Evolutionary conservation across 1,140 invertebrate species (phyloP).

Genomic region (Cheumatopsyche charites): DNA sequence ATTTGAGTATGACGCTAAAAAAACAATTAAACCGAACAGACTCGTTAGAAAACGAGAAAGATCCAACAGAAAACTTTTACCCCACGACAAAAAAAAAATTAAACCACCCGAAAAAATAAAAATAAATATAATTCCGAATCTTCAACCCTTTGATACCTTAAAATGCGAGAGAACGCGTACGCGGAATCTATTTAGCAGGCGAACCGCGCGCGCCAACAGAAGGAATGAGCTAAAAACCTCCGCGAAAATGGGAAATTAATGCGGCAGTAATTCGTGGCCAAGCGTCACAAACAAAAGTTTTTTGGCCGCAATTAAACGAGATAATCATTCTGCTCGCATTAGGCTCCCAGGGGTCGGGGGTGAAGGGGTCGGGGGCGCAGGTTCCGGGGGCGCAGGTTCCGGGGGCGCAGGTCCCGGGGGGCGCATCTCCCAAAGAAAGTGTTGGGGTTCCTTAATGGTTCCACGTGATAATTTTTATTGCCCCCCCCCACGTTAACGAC

Average conservation of each 20-base stretch:
- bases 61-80: neutral
- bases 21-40: slow-evolving; percentile 7
- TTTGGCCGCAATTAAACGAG: slow-evolving; percentile 27
- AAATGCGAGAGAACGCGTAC: neutral
- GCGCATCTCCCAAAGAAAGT: neutral
- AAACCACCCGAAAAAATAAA: neutral
- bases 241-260: slow-evolving; percentile 32
- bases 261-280: slow-evolving; percentile 18
- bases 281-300: slow-evolving; percentile 37
- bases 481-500: slow-evolving; percentile 19
- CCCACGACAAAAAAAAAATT: no score
- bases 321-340: slow-evolving; percentile 24
- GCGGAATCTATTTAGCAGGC: neutral
- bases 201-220: neutral
- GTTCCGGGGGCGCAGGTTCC: neutral
- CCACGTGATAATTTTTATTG: slow-evolving; percentile 35
- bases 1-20: neutral
- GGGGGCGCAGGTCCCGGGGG: neutral
- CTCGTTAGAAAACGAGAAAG: neutral
- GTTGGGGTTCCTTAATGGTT: slow-evolving; percentile 20
- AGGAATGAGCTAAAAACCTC: neutral
- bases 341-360: neutral
- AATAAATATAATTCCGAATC: neutral
- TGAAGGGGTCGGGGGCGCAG: neutral
- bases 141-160: neutral